Evolutionary conservation across 2,888 invertebrate species (phyloP), one percentile per base, ranked within the genome.

Genomic region (Yponomeuta cagnagella): DNA sequence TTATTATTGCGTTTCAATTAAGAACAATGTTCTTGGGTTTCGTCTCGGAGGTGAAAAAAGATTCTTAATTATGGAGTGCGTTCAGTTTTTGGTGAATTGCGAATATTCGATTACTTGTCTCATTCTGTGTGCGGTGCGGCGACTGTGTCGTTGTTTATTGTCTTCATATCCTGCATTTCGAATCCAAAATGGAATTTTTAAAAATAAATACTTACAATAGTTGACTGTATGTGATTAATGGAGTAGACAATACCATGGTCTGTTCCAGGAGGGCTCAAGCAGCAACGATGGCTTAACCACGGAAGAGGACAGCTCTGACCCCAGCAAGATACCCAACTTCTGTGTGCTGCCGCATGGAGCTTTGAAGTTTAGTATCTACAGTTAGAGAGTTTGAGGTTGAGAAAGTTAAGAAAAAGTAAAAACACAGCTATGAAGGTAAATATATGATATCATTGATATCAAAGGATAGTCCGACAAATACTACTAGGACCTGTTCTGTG

Each of bases 321-420:
- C 96, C 71, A 95, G 96, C 71, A 96, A 95, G 89, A 93, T 94
- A 68, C 96, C 98, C 0, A 97, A 97, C 2, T 97, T 98, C 81
- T 98, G 98, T 83, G 98, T 98, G 5, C 87, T 99, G 15, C 93
- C 99, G 2, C 98, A 99, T 82, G 98, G 98, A 3, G 97, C 98
- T 64, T 90, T 98, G 4, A 98, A 98, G 93, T 23, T 23, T 23
- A 23, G 23, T 23, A 23, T 23, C 23, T 23, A 23, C 23, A 23
- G 23, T 23, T 23, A 23, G 23, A 15, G 52, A 15, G 52, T 43
- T 43, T 43, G 43, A 43, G 1, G 43, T 43, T 43, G 23, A 23
- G 23, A 23, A 23, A 23, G 23, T 23, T 23, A 23, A 23, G 8
- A 43, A 43, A 43, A 43, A 43, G 8, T 43, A 43, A 43, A 5